Base-by-base conservation (phyloP, 2,797 vertebrate genomes). In the Danio choprae region DNA sequence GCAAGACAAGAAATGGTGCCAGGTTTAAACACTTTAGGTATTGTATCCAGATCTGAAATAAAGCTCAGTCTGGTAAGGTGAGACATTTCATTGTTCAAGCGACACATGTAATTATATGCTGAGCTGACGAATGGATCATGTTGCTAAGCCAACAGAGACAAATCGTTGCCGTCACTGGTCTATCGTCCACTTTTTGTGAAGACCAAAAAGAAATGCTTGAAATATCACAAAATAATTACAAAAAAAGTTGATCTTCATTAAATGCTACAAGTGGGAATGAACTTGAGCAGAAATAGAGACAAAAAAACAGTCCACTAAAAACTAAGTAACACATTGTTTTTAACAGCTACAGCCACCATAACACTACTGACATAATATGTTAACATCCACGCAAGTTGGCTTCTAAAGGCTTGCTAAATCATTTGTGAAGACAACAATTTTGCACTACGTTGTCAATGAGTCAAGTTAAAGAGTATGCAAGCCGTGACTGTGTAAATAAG, bases 91-190 rank as follows among this genome's bases (percentile, higher is more conserved):
- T 74, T 82, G 62, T 82, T 74, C 18, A 73, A 55, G 69, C 13
- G 2, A 41, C 51, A 40, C 29, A n/a, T 18, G n/a, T 48, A 80
- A 80, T 73, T 73, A 73, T 20, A 79, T 20, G 40, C 50, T 1
- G 22, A 56, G 22, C 50, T 55, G 51, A 55, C 18, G 36, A 80
- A 80, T 4, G 29, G 64, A 82, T 60, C 60, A 62, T 50, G 81
- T 78, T 82, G 62, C 62, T 62, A 82, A 60, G 69, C 20, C 81
- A 82, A 79, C 75, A 74, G 9, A 53, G 7, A 36, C 10, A 15
- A 36, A 71, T 41, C 73, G 56, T 56, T 64, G 59, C 8, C 0
- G 20, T 43, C 75, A 74, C 44, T 51, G 63, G 53, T 68, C 20
- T 41, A 43, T 50, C 60, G 29, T 69, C 6, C 51, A 53, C 58